Evolutionary conservation across 1,140 invertebrate species (phyloP).

Genomic region (Atta texana): DNA sequence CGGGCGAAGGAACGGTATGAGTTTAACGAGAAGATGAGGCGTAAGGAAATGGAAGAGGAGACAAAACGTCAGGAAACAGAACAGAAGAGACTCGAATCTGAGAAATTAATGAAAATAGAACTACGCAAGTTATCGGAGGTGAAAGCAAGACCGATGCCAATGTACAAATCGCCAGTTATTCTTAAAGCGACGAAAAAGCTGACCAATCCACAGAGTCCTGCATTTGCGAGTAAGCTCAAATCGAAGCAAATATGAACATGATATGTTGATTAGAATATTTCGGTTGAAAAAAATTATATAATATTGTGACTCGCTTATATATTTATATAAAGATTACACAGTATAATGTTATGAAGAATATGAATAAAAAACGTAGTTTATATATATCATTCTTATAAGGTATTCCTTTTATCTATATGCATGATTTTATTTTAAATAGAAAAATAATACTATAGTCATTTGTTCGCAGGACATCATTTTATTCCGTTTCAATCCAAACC

Average conservation of each 20-base stretch:
- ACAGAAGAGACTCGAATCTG: slow-evolving; percentile 70
- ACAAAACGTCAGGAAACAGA: slow-evolving; percentile 71
- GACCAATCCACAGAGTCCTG: slow-evolving; percentile 81
- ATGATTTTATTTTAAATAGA: slow-evolving; percentile 16
- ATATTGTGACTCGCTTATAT: slow-evolving; percentile 12
- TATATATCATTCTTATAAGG: not conserved
- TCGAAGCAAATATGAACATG: slow-evolving; percentile 7
- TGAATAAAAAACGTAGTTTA: not conserved
- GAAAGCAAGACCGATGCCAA: slow-evolving; percentile 82
- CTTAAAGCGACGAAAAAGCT: slow-evolving; percentile 78
- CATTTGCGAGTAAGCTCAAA: slow-evolving; percentile 71
- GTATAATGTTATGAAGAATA: not conserved
- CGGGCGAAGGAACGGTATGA: slow-evolving; percentile 79
- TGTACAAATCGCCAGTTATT: slow-evolving; percentile 76
- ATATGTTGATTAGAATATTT: not conserved
- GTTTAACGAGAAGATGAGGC: slow-evolving; percentile 82
- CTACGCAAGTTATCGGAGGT: slow-evolving; percentile 78
- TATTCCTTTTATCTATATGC: not conserved
- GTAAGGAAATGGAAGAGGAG: slow-evolving; percentile 78
- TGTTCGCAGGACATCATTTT: slow-evolving; percentile 7
- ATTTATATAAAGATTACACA: slow-evolving; percentile 19
- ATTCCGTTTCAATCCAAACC: slow-evolving; percentile 4
- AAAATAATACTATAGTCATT: slow-evolving; percentile 7
- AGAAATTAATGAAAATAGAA: slow-evolving; percentile 75
- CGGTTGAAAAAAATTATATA: not conserved